phyloP scores from a whole-genome alignment of 2,113 vertebrate genomes.

The Etia nguti region DNA sequence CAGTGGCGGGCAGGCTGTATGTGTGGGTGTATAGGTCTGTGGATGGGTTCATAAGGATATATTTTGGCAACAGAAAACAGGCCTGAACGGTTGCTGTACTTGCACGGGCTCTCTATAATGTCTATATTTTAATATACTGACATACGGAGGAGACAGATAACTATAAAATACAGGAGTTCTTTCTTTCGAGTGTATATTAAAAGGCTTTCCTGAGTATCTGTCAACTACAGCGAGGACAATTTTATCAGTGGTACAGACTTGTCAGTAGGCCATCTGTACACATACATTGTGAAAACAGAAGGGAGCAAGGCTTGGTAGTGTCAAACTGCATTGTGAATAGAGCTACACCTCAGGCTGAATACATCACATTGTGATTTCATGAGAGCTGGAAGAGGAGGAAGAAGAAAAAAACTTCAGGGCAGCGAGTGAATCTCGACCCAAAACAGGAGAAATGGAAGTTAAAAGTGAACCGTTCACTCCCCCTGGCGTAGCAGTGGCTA shows the following conservation, averaged over 20 bases:
- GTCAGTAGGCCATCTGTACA: constrained; percentile 40
- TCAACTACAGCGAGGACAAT: background rate
- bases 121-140: background rate
- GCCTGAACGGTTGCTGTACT: background rate
- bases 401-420: constrained; percentile 40
- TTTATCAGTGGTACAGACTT: constrained; percentile 19
- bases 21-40: constrained; percentile 25
- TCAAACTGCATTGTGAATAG: constrained; percentile 71
- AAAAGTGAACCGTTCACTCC: constrained; percentile 64
- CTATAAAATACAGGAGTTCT: background rate
- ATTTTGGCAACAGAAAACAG: constrained; percentile 26
- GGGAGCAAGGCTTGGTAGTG: constrained; percentile 53
- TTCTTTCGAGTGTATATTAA: background rate
- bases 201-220: background rate
- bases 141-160: background rate
- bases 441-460: constrained; percentile 64
- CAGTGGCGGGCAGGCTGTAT: constrained; percentile 72
- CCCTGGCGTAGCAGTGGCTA: constrained; percentile 57
- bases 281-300: constrained; percentile 41
- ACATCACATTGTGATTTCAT: constrained; percentile 76
- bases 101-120: background rate
- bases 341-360: constrained; percentile 72
- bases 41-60: background rate
- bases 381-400: constrained; percentile 54
- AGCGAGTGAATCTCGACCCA: constrained; percentile 36